Conservation (phyloP, 2,113 vertebrate genomes). For the Thermophis baileyi region DNA sequence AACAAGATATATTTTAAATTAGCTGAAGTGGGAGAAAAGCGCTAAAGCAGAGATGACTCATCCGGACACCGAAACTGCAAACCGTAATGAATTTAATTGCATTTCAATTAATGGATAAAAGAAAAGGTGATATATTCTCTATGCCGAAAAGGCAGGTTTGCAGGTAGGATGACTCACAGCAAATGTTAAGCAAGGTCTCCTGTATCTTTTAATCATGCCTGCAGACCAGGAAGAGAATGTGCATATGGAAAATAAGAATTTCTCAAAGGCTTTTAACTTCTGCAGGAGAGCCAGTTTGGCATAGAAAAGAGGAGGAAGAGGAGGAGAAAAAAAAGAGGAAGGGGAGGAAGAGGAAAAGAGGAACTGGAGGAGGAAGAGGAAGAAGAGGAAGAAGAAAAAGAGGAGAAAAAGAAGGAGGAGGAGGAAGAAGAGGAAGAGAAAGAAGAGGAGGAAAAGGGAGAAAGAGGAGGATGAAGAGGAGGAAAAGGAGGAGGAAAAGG, state of each 20-base stretch:
- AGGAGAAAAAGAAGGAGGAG: no score
- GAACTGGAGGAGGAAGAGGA: no score
- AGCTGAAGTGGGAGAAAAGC: background rate
- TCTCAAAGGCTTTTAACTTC: background rate
- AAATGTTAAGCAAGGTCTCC: background rate
- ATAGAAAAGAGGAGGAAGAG: background rate
- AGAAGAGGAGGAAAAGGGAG: no score
- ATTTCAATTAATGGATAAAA: constrained; percentile 19
- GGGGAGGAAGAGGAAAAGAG: no score
- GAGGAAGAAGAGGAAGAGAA: background rate
- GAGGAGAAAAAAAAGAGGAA: background rate
- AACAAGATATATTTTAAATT: background rate
- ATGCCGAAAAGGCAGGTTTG: background rate
- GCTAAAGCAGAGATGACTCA: background rate
- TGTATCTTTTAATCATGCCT: background rate
- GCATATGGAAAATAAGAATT: background rate
- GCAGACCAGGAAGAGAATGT: background rate
- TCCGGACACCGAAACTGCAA: background rate
- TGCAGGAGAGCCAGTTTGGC: background rate
- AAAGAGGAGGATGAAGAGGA: no score
- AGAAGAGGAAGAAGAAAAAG: no score
- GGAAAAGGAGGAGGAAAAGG: background rate
- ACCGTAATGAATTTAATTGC: background rate
- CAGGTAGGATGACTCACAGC: background rate
- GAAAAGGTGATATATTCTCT: background rate